phyloP scores from a whole-genome alignment of 1,140 invertebrate species.

The Artemia franciscana region DNA sequence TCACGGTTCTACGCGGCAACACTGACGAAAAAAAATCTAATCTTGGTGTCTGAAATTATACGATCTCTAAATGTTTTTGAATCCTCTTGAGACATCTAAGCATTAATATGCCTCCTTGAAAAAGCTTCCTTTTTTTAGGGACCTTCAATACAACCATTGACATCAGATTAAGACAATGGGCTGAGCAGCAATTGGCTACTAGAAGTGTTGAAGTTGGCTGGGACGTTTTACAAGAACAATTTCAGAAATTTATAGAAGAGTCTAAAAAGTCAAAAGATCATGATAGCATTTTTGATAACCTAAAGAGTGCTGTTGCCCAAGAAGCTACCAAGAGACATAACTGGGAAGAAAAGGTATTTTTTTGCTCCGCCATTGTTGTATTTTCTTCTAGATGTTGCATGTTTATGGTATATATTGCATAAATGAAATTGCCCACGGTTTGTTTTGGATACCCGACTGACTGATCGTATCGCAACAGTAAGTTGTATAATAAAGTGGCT shows the following conservation, averaged over 20 bases:
- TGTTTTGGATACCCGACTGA: no score
- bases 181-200: slow-evolving; percentile 59
- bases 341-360: slow-evolving; percentile 66
- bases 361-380: slow-evolving; percentile 1
- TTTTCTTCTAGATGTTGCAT: slow-evolving; percentile 1
- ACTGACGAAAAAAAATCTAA: no score
- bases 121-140: slow-evolving; percentile 24
- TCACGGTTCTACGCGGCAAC: no score
- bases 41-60: no score
- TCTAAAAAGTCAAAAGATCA: slow-evolving; percentile 43
- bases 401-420: slow-evolving; percentile 6
- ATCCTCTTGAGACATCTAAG: no score
- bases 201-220: slow-evolving; percentile 70
- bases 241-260: slow-evolving; percentile 48
- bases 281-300: slow-evolving; percentile 69
- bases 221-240: slow-evolving; percentile 66
- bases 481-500: slow-evolving; percentile 3
- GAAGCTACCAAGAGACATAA: slow-evolving; percentile 59
- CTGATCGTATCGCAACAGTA: neutral
- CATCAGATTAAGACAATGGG: slow-evolving; percentile 89
- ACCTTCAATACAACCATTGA: slow-evolving; percentile 92
- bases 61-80: no score
- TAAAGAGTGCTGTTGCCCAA: slow-evolving; percentile 68
- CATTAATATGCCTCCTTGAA: neutral
- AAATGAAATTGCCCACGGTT: slow-evolving; percentile 6